These are phyloP conservation scores for Ptilonorhynchus violaceus DNA, from an alignment of 2,113 vertebrate species.

Conservation along the genomic window DNA sequence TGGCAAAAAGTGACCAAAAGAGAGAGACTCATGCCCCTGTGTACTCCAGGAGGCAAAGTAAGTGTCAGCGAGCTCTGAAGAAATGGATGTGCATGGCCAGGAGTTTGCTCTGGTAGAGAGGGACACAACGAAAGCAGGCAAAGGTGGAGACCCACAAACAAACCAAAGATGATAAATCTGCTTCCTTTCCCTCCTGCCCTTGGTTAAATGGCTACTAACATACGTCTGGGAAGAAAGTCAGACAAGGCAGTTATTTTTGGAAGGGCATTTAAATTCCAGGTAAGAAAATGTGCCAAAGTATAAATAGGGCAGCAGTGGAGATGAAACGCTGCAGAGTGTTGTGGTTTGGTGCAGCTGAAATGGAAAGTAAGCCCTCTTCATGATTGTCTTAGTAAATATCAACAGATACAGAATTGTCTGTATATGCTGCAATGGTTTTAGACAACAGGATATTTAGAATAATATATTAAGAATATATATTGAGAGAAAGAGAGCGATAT, in stretches of 20 bases:
- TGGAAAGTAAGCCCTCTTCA: background rate
- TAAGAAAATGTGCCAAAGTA: background rate
- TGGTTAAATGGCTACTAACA: background rate
- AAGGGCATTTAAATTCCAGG: background rate
- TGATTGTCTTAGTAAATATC: background rate
- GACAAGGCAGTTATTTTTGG: background rate
- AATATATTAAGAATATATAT: background rate
- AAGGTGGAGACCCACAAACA: background rate
- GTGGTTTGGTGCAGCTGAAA: background rate
- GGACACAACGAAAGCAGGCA: background rate
- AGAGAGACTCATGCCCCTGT: background rate
- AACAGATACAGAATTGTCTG: background rate
- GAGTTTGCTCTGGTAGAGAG: background rate
- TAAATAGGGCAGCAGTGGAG: background rate
- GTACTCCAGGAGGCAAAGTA: background rate
- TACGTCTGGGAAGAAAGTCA: background rate
- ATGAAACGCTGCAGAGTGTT: background rate
- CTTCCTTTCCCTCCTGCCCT: background rate
- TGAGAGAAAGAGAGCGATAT: background rate
- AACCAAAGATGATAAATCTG: background rate
- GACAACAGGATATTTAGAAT: background rate
- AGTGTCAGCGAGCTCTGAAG: background rate
- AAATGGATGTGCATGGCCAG: background rate
- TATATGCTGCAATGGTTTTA: background rate
- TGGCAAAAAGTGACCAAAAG: background rate